Evolutionary conservation across 2,113 vertebrate species (phyloP).

Genomic region (Chaenocephalus aceratus): DNA sequence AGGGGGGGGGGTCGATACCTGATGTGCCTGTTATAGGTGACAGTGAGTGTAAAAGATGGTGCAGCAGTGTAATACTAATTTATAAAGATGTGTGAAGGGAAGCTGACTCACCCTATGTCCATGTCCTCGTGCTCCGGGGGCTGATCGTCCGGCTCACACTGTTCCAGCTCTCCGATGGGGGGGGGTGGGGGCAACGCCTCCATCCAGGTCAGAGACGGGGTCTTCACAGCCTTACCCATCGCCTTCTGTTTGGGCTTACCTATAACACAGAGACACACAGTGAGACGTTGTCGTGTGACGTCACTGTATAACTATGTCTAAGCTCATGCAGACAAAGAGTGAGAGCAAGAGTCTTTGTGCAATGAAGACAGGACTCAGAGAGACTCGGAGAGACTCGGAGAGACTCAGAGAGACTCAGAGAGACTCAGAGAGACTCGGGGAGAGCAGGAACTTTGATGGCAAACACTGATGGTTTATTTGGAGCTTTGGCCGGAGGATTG

Average conservation of each 20-base stretch:
- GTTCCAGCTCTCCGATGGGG: conserved; percentile 87
- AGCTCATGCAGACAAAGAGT: no score
- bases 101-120: conserved; percentile 77
- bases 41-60: conserved; percentile 21
- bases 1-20: conserved; percentile 19
- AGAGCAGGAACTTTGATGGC: no score
- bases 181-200: conserved; percentile 91
- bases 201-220: conserved; percentile 90
- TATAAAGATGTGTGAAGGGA: neutral
- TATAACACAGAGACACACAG: conserved; percentile 5
- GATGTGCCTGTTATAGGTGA: conserved; percentile 27
- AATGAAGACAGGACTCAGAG: no score
- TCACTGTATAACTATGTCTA: no score
- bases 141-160: conserved; percentile 81
- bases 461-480: no score
- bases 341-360: no score
- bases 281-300: neutral
- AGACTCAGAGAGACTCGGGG: no score
- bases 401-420: no score
- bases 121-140: conserved; percentile 81
- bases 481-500: no score
- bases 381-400: no score
- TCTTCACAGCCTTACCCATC: conserved; percentile 91
- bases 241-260: conserved; percentile 88
- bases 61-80: conserved; percentile 10